Base-by-base conservation (phyloP, 1,140 invertebrate genomes). In the Dreissena rostriformis region DNA sequence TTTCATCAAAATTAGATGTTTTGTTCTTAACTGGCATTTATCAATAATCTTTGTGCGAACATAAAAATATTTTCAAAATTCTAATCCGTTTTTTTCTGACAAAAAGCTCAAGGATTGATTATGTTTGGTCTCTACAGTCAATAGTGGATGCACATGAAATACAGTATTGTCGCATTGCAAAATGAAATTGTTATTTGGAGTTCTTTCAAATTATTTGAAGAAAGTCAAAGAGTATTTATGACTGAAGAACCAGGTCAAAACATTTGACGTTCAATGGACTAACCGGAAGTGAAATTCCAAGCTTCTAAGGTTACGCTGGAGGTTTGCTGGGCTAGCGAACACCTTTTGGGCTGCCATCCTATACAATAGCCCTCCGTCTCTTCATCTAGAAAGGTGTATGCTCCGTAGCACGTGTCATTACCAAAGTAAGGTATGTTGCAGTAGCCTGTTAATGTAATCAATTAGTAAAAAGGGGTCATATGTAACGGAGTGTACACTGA, bases 351-450 rank as follows among this genome's bases (percentile, higher is more conserved):
- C 22, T 51, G 51, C 75, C 75, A 77, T 17, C 61, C 57, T 12
- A 77, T 67, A 52, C 75, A 77, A 22, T 51, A 77, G 0, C 15
- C 22, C 0, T 51, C 63, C 8, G 19, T 52, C 12, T 77, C 75
- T 19, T 77, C 75, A 15, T 51, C 39, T 49, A 66, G n/a, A 15
- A 77, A 14, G 15, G 10, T 52, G 28, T 77, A 77, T 14, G 8
- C n/a, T 6, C 39, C 28, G 26, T 66, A 39, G 63, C 75, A 77
- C 0, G 24, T 29, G 2, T 26, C 28, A 14, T 77, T 77, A 28
- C 75, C 75, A 22, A 77, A 24, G 39, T 77, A 77, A 24, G 75
- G 75, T n/a, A 77, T 28, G n/a, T 51, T 63, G 39, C 75, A 77
- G 11, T 14, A 39, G n/a, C 8, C 75, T 65, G 28, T 5, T 65